Evolutionary conservation across 2,113 vertebrate genomes (phyloP).

Genomic region (Tor tambroides): DNA sequence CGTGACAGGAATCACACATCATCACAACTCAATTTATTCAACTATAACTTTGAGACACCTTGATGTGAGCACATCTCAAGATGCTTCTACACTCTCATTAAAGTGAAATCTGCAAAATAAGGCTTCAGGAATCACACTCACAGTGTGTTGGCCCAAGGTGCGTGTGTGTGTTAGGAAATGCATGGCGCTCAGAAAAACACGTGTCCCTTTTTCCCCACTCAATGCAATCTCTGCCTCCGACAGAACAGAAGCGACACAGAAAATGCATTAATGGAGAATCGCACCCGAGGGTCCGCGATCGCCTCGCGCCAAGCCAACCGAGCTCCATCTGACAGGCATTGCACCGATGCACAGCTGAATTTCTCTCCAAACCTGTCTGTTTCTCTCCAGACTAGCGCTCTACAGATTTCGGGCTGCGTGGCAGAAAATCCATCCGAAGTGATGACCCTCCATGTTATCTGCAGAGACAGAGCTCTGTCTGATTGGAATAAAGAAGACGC

Average conservation of each 20-base stretch:
- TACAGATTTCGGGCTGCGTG: neutral
- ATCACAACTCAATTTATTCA: neutral
- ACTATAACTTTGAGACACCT: neutral
- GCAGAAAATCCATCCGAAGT: conserved; percentile 57
- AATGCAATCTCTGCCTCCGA: conserved; percentile 35
- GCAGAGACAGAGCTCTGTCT: conserved; percentile 22
- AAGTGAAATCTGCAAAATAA: neutral
- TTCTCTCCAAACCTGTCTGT: conserved; percentile 41
- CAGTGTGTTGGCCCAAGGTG: neutral
- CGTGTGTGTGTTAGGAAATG: conserved; percentile 17
- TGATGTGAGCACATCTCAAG: neutral
- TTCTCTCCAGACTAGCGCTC: neutral
- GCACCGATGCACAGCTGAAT: conserved; percentile 50
- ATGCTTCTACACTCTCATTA: neutral
- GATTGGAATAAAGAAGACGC: conserved; percentile 31
- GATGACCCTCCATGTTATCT: conserved; percentile 51
- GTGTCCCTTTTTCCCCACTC: conserved; percentile 12
- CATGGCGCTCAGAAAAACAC: conserved; percentile 19
- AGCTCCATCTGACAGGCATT: conserved; percentile 8
- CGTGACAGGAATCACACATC: too few relatives aligned
- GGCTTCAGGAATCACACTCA: too few relatives aligned
- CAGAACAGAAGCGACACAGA: conserved; percentile 47
- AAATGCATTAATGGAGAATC: conserved; percentile 57
- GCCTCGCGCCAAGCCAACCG: conserved; percentile 24
- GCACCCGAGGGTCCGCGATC: conserved; percentile 20